Evolutionary conservation across 30 jellyfish, hydroid and myxozoan species (phyloP), one percentile per base, ranked within the genome.

Genomic region (Turritopsis rubra): DNA sequence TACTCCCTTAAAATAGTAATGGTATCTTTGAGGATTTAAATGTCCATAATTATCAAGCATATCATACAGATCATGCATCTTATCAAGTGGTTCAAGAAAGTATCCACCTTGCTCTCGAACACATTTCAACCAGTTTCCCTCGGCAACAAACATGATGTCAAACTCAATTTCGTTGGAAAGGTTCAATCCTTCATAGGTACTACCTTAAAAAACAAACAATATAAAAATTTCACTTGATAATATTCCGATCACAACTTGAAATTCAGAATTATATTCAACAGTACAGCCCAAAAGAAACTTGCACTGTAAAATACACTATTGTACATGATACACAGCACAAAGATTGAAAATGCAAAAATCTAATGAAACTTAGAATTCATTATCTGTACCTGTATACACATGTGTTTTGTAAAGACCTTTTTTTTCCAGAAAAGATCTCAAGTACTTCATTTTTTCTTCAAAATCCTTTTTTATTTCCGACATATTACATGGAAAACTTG

Each of bases 121-220:
- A 27, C 22, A 68, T 9, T 68, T 23, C 28, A 68, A 68, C 31
- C 28, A 1, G 31, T 19, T 68, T 68, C 77, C 77, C 31, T 68
- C 21, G 8, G 77, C 72, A 21, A 77, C 71, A 26, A 77, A 77
- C 85, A 77, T 77, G 22, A 77, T 66, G 28, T 77, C 85, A 77
- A 77, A 77, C 5, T 77, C 85, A 19, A 77, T 0, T 1, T 77
- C 85, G 18, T 25, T 75, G 29, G 85, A 77, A 29, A 77, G 41
- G 29, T 77, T 77, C 53, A 77, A 30, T 16, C 53, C 73, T 77
- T 77, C 85, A 29, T 22, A 77, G 18, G 28, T 75, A 28, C 85
- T 77, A 1, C 85, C 85, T 77, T n/a, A n/a, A n/a, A n/a, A n/a
- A n/a, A 29, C 66, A 77, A 27, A 31, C 60, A 41, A 41, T 41